These are phyloP conservation scores for Crypturellus undulatus DNA, from an alignment of 2,113 vertebrate species.

Conservation along the genomic window DNA sequence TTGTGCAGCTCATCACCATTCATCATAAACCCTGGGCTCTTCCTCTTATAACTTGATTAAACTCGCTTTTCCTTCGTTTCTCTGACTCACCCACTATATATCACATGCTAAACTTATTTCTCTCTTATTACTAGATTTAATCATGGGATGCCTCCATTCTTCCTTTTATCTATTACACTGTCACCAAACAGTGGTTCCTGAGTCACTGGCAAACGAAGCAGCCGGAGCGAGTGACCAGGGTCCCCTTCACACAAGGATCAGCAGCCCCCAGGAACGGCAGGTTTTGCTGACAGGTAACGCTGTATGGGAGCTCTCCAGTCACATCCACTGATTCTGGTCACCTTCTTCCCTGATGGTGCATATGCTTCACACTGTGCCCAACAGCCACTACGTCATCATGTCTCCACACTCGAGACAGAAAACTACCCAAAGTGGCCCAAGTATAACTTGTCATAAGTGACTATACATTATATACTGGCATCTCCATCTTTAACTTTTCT, in stretches of 20 bases:
- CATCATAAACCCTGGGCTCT: background rate
- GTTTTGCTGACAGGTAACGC: background rate
- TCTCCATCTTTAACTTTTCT: background rate
- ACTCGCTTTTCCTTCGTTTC: background rate
- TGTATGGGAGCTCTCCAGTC: background rate
- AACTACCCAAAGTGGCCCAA: background rate
- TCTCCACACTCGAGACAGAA: background rate
- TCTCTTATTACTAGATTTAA: slow-evolving; percentile 30
- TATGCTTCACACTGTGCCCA: background rate
- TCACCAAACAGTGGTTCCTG: slow-evolving; percentile 4
- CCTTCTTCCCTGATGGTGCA: background rate
- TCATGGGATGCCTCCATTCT: slow-evolving; percentile 30
- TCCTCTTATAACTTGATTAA: background rate
- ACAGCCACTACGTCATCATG: background rate
- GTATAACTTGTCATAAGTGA: background rate
- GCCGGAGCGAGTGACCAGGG: background rate
- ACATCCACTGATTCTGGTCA: background rate
- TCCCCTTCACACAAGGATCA: background rate
- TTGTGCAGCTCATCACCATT: background rate
- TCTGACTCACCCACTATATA: slow-evolving; percentile 11
- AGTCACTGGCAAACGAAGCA: slow-evolving; percentile 27
- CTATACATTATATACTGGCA: background rate
- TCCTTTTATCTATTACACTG: slow-evolving; percentile 11
- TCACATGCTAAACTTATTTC: slow-evolving; percentile 42
- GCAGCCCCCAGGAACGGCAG: background rate